Evolutionary conservation across 2,113 vertebrate genomes (phyloP).

Genomic region (Gymnorhina tibicen): DNA sequence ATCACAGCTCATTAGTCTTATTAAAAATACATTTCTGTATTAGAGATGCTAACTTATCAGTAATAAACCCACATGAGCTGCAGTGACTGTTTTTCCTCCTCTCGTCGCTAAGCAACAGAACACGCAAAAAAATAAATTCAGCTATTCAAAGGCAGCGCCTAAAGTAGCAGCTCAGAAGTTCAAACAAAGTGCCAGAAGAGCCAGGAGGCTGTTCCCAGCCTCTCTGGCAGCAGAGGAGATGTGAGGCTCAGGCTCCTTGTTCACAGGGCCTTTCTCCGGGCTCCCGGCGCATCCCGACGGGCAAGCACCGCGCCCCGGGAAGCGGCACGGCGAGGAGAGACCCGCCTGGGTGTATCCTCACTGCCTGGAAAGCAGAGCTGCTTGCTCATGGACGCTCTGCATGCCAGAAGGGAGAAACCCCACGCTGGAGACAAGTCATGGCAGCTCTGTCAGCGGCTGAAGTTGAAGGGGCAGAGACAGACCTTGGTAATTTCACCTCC

Average conservation of each 20-base stretch:
- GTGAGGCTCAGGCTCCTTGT: fast-evolving
- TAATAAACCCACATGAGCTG: conserved; percentile 43
- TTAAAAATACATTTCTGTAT: conserved; percentile 28
- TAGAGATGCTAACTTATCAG: conserved; percentile 31
- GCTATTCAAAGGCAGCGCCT: conserved; percentile 45
- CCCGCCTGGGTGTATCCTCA: fast-evolving
- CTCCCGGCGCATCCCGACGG: fast-evolving
- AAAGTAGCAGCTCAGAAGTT: conserved; percentile 45
- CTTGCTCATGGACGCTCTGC: fast-evolving
- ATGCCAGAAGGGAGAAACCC: fast-evolving
- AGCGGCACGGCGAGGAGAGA: not conserved
- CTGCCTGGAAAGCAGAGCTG: not conserved
- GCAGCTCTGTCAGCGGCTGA: not conserved
- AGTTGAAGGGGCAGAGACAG: not conserved
- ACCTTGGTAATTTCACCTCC: fast-evolving
- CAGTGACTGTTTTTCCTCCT: conserved; percentile 28
- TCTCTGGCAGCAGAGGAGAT: not conserved
- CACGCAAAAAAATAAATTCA: conserved; percentile 61
- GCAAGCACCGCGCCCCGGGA: fast-evolving
- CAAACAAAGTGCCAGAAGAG: conserved; percentile 14
- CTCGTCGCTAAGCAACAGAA: conserved; percentile 64
- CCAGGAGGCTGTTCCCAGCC: conserved; percentile 2
- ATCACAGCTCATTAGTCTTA: not conserved
- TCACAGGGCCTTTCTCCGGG: not conserved
- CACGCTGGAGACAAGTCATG: fast-evolving